Conservation (phyloP, 2,797 vertebrate species). For the Hafferia zeledoni region DNA sequence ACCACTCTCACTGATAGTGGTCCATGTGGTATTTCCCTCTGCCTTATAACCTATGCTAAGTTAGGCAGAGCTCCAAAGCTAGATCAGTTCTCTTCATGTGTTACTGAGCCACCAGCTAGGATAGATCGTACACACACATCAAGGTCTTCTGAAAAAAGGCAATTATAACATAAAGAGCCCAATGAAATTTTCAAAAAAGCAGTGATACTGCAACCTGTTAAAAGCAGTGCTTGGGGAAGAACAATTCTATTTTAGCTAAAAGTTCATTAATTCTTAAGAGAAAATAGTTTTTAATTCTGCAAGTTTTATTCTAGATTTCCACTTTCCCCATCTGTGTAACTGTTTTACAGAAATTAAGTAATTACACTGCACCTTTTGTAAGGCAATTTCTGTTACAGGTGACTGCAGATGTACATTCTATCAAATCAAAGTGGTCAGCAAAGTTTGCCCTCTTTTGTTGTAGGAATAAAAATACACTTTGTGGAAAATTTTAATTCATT, state of each 20-base stretch:
- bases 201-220: not conserved
- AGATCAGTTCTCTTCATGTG: not conserved
- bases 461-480: not conserved
- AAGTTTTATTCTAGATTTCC: not conserved
- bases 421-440: not conserved
- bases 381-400: not conserved
- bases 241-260: not conserved
- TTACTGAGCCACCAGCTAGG: not conserved
- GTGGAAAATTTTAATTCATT: not conserved
- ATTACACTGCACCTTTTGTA: not conserved
- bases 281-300: not conserved
- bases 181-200: not conserved
- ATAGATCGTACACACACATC: not conserved
- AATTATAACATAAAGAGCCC: not conserved
- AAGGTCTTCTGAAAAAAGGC: not conserved
- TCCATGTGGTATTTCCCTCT: not conserved
- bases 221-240: not conserved
- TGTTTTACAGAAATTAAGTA: not conserved
- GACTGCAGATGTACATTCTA: not conserved
- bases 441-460: not conserved
- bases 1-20: not conserved
- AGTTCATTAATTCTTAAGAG: not conserved
- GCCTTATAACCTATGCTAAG: not conserved
- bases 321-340: not conserved
- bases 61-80: not conserved